These are phyloP conservation scores for Tetragonula clypearis DNA, from an alignment of 1,140 invertebrate species.

Conservation along the genomic window DNA sequence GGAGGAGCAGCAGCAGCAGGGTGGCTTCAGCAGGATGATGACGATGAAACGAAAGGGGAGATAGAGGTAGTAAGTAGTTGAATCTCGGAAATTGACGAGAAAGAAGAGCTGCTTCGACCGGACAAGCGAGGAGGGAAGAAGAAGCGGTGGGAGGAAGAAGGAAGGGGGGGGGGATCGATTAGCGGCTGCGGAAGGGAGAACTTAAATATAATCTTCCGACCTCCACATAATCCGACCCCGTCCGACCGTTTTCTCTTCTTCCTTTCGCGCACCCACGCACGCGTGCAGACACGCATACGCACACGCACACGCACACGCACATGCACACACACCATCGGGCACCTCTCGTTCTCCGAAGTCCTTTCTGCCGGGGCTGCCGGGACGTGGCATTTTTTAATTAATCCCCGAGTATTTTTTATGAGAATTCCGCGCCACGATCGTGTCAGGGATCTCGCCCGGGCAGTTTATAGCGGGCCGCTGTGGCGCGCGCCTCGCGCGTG, in stretches of 20 bases:
- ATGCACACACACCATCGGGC: not conserved
- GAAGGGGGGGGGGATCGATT: slow-evolving; percentile 52
- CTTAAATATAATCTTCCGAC: slow-evolving; percentile 68
- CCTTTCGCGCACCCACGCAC: slow-evolving; percentile 21
- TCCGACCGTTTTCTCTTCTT: slow-evolving; percentile 5
- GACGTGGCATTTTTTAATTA: slow-evolving; percentile 77
- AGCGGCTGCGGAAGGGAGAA: slow-evolving; percentile 63
- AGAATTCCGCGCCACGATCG: slow-evolving; percentile 70
- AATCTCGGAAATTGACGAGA: slow-evolving; percentile 31
- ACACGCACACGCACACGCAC: not conserved
- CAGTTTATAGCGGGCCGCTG: not conserved
- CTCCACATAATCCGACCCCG: slow-evolving; percentile 53
- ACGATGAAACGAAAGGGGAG: slow-evolving; percentile 24
- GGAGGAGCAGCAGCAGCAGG: no score
- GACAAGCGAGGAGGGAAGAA: not conserved
- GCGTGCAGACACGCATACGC: not conserved
- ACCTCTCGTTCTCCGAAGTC: slow-evolving; percentile 19
- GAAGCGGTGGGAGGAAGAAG: slow-evolving; percentile 15
- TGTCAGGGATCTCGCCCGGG: slow-evolving; percentile 57
- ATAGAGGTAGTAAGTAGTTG: slow-evolving; percentile 28
- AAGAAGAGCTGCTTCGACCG: not conserved
- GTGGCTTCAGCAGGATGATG: not conserved
- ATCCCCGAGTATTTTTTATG: slow-evolving; percentile 74
- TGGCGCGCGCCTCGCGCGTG: not conserved
- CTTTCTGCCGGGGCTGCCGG: slow-evolving; percentile 45